These are phyloP conservation scores for Prunella strophiata DNA, from an alignment of 2,797 vertebrate species.

Conservation along the genomic window DNA sequence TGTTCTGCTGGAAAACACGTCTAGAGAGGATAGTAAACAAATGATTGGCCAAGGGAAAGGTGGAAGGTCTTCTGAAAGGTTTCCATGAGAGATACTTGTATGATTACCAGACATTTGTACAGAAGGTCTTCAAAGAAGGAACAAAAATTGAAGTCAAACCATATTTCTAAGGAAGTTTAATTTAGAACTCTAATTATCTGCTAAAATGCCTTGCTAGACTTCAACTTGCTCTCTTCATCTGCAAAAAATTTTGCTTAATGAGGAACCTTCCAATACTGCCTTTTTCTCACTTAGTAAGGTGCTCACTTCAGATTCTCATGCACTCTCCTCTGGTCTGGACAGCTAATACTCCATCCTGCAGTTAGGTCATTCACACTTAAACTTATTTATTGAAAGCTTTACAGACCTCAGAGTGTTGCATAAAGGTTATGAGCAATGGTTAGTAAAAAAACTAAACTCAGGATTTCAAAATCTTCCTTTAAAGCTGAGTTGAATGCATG, in stretches of 20 bases:
- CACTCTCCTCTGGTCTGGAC: background rate
- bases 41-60: background rate
- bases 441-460: background rate
- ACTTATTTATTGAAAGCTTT: background rate
- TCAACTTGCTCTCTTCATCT: background rate
- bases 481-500: background rate
- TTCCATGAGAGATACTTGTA: background rate
- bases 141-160: background rate
- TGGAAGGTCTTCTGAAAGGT: background rate
- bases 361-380: background rate
- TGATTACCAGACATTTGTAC: rapidly evolving
- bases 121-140: background rate
- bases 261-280: background rate
- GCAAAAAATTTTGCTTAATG: background rate
- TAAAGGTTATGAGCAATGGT: background rate
- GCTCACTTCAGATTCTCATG: background rate
- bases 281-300: background rate
- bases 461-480: background rate
- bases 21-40: background rate
- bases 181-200: background rate
- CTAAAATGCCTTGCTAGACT: background rate
- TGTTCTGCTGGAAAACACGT: background rate
- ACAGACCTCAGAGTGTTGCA: background rate
- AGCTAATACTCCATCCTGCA: background rate
- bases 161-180: background rate